Evolutionary conservation across 2,888 invertebrate species (phyloP).

Genomic region (Cecidostiba fungosa): DNA sequence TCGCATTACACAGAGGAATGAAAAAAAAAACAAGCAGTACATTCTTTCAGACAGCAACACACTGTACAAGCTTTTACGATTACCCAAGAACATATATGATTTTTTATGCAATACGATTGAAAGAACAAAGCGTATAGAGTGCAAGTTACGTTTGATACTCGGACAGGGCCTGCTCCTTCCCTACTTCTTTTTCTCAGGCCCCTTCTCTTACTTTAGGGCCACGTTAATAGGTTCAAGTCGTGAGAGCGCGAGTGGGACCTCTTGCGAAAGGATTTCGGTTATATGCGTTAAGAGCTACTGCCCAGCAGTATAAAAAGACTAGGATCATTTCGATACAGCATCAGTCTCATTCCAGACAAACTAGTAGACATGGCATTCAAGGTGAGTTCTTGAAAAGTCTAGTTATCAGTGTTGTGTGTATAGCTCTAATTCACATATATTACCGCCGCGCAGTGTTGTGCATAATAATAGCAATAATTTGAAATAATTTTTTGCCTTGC

Average conservation of each 20-base stretch:
- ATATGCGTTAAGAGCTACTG: neutral
- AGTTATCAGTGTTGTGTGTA: neutral
- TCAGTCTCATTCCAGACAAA: slow-evolving; percentile 36
- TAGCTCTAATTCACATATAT: neutral
- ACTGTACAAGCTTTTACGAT: neutral
- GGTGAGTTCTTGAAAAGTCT: slow-evolving; percentile 28
- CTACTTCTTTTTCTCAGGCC: neutral
- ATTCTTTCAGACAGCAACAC: neutral
- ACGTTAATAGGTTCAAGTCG: neutral
- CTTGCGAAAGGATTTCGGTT: slow-evolving; percentile 22
- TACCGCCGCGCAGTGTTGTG: too few species aligned
- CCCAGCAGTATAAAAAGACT: slow-evolving; percentile 28
- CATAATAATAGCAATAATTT: neutral
- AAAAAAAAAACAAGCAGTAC: neutral
- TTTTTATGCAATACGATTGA: neutral
- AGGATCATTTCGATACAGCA: neutral
- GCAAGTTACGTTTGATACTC: neutral
- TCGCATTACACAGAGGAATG: neutral
- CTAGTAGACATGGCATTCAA: slow-evolving; percentile 53
- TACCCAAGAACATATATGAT: neutral
- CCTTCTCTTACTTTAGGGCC: slow-evolving; percentile 7
- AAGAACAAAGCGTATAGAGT: neutral
- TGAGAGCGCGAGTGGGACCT: neutral
- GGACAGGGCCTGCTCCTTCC: neutral
- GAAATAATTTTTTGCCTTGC: slow-evolving; percentile 59